These are phyloP conservation scores for Trematomus bernacchii DNA, from an alignment of 2,797 vertebrate species.

Conservation along the genomic window DNA sequence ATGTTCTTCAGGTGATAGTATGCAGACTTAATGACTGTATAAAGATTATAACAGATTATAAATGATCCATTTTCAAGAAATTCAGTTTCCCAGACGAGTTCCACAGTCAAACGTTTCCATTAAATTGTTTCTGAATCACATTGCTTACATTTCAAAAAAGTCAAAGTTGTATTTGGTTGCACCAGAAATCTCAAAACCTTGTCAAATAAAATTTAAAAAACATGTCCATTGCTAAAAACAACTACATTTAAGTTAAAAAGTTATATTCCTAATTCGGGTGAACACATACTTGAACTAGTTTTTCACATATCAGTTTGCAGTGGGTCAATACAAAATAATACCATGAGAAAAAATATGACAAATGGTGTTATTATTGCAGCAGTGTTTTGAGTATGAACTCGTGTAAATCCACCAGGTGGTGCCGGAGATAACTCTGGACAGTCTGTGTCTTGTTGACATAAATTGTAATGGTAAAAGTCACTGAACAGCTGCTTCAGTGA, in stretches of 20 bases:
- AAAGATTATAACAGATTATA: no score
- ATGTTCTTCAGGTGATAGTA: no score
- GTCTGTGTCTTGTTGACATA: neutral
- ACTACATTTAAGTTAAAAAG: neutral
- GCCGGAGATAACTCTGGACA: slow-evolving; percentile 16
- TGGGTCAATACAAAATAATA: neutral
- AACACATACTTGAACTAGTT: neutral
- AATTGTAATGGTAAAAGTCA: neutral
- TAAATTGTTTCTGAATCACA: neutral
- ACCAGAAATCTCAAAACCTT: neutral
- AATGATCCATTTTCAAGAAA: no score
- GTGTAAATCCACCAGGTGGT: slow-evolving; percentile 42
- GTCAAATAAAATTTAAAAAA: neutral
- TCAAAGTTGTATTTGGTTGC: neutral
- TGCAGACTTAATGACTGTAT: no score
- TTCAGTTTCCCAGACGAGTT: neutral
- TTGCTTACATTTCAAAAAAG: neutral
- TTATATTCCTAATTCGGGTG: neutral
- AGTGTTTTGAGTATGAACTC: neutral
- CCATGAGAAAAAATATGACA: neutral
- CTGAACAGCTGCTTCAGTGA: neutral
- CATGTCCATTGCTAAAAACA: neutral
- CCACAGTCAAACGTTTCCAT: neutral
- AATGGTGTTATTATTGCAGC: neutral
- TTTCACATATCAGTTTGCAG: neutral